Evolutionary conservation across 2,888 invertebrate genomes (phyloP).

Genomic region (Ischnura elegans): DNA sequence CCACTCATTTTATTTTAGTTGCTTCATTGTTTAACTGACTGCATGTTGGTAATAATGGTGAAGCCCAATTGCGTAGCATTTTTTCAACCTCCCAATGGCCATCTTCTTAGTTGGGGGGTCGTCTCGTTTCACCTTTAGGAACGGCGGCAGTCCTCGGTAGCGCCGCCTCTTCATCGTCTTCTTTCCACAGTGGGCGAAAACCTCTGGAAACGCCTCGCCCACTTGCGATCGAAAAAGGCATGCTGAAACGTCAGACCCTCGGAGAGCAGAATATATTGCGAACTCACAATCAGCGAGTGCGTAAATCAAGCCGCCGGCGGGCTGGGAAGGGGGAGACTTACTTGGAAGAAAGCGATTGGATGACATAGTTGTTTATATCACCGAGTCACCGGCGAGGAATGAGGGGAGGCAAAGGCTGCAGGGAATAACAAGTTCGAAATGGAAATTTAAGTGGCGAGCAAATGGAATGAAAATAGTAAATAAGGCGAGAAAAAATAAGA

Average conservation of each 20-base stretch:
- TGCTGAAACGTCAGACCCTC: neutral
- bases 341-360: neutral
- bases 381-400: neutral
- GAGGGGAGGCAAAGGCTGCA: neutral
- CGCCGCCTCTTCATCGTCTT: neutral
- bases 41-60: too few species aligned
- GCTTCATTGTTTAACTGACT: too few species aligned
- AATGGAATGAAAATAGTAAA: neutral
- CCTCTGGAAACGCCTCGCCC: neutral
- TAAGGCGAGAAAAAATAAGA: neutral
- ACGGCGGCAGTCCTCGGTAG: neutral
- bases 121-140: neutral
- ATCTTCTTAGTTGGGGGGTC: too few species aligned
- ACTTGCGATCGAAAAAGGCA: neutral
- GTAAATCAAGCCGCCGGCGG: constrained; percentile 21
- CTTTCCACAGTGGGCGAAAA: neutral
- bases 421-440: constrained; percentile 18
- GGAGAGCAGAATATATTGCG: neutral
- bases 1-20: too few species aligned
- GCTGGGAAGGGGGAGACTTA: neutral
- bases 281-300: neutral
- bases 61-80: too few species aligned
- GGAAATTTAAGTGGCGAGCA: neutral
- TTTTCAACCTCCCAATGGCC: too few species aligned
- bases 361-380: neutral